Percentiles rank a stretch among this genome's conserved stretches.
phyloP scores from a whole-genome alignment of 2,888 invertebrate genomes.

The Lutraria lutraria region DNA sequence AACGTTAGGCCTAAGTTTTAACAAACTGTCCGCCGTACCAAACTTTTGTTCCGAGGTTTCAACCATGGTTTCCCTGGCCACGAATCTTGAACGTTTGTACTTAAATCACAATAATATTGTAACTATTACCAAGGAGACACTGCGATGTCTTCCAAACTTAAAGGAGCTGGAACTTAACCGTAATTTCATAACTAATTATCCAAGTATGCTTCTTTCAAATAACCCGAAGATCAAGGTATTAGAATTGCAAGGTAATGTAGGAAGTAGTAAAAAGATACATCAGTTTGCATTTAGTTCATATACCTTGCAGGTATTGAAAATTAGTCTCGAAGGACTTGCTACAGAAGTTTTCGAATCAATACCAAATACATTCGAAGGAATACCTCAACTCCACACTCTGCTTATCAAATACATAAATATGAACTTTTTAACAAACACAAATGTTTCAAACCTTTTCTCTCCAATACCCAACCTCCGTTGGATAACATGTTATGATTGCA shows the following conservation, averaged over 20 bases:
- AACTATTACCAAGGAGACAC: not conserved
- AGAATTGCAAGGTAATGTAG: not conserved
- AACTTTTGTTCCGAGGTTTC: not conserved
- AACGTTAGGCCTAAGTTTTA: not conserved
- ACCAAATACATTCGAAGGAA: slow-evolving; percentile 11
- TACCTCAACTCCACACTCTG: not conserved
- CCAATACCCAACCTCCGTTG: not conserved
- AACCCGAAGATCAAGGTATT: not conserved
- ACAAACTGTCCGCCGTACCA: not conserved
- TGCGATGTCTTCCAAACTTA: not conserved
- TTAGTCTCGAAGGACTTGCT: not conserved
- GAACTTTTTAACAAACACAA: not conserved
- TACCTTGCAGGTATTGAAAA: not conserved
- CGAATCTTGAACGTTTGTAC: not conserved
- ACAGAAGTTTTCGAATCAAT: not conserved
- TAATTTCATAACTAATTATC: not conserved
- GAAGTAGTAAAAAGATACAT: not conserved
- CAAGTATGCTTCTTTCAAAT: not conserved
- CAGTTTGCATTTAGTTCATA: slow-evolving; percentile 24
- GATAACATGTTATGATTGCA: not conserved
- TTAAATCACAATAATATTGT: not conserved
- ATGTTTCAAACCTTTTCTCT: not conserved
- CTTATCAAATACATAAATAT: not conserved
- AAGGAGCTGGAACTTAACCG: not conserved
- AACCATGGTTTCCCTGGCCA: not conserved